Conservation (phyloP, 2,113 vertebrate species). For the Balaeniceps rex region DNA sequence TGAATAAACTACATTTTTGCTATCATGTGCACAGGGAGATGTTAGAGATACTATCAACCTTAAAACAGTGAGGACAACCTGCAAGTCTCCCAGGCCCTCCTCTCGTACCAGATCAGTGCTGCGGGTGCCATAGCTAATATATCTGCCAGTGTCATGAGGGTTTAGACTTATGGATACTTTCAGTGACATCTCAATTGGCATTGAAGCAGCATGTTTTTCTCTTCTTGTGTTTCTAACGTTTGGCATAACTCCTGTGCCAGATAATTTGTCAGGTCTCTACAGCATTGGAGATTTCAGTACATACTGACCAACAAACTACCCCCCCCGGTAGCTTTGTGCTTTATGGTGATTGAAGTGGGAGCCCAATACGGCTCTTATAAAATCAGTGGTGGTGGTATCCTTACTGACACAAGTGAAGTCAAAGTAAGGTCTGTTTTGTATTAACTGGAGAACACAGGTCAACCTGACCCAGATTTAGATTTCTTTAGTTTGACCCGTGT, state of each 20-base stretch:
- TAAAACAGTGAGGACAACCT: neutral
- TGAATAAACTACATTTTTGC: neutral
- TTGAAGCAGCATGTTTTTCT: neutral
- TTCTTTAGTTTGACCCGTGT: neutral
- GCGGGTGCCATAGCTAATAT: neutral
- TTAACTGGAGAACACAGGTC: neutral
- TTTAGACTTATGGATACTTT: neutral
- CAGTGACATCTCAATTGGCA: neutral
- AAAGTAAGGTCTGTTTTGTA: neutral
- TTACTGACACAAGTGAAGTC: neutral
- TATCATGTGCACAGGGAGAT: neutral
- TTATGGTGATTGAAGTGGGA: neutral
- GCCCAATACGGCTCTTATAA: neutral
- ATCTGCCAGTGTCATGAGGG: neutral
- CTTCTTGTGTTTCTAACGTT: neutral
- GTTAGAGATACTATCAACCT: neutral
- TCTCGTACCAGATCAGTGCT: neutral
- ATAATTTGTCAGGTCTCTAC: neutral
- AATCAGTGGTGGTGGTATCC: neutral
- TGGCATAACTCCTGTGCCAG: neutral
- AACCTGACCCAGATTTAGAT: neutral
- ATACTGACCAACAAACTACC: neutral
- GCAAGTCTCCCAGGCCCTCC: neutral
- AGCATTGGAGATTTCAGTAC: neutral
- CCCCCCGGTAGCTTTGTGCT: neutral